phyloP scores from a whole-genome alignment of 2,113 vertebrate genomes.

The Phylloscopus trochilus region DNA sequence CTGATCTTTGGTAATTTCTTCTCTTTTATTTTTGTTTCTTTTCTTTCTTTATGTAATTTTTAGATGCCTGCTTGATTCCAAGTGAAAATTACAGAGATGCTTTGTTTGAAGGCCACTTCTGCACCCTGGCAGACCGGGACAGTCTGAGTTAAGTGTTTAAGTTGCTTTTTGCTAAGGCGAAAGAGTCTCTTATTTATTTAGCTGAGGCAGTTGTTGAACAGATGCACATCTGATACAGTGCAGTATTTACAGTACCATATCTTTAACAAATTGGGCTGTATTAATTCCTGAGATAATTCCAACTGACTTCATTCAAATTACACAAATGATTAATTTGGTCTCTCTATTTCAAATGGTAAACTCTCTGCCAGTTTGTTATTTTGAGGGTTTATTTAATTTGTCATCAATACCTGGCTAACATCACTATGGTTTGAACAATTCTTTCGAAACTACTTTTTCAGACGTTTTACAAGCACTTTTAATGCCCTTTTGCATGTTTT shows the following conservation, averaged over 20 bases:
- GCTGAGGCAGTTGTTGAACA: not conserved
- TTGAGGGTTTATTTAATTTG: not conserved
- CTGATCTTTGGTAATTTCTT: conserved; percentile 25
- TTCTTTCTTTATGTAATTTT: not conserved
- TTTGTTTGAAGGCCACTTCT: not conserved
- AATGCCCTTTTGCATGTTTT: not conserved
- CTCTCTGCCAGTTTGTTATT: not conserved
- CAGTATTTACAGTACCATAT: conserved; percentile 6
- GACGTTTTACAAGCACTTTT: not conserved
- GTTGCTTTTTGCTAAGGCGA: conserved; percentile 6
- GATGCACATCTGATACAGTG: not conserved
- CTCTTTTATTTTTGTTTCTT: not conserved
- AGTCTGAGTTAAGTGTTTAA: not conserved
- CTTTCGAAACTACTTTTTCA: not conserved
- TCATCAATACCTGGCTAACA: not conserved
- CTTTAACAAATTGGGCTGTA: conserved; percentile 25
- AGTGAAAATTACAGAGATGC: not conserved
- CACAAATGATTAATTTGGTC: not conserved
- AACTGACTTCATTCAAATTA: conserved; percentile 10
- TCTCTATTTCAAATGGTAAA: not conserved
- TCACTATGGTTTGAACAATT: not conserved
- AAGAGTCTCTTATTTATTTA: conserved; percentile 4
- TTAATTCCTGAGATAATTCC: not conserved
- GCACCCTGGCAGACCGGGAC: not conserved
- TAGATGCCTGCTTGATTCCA: not conserved